These are phyloP conservation scores for Pammene aurita DNA, from an alignment of 2,888 invertebrate species.

Conservation along the genomic window DNA sequence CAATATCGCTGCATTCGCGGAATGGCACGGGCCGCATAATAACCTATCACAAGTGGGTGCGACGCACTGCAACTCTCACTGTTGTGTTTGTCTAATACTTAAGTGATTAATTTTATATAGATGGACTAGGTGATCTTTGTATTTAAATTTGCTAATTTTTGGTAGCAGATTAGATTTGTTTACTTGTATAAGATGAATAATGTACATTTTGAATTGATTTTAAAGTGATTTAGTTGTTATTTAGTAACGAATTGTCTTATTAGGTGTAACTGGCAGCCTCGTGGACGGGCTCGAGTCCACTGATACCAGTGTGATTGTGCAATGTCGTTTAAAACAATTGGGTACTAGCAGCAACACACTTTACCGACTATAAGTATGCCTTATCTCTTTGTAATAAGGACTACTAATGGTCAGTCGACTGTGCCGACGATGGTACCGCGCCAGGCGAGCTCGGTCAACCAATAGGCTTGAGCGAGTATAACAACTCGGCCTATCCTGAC, in stretches of 20 bases:
- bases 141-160: conserved; percentile 83
- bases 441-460: neutral
- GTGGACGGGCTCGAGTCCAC: conserved; percentile 67
- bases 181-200: conserved; percentile 78
- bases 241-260: conserved; percentile 81
- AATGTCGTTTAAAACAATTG: conserved; percentile 69
- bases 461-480: neutral
- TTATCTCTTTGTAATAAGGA: neutral
- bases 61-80: conserved; percentile 59
- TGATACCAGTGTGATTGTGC: conserved; percentile 80
- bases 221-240: conserved; percentile 84
- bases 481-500: neutral
- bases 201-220: conserved; percentile 83
- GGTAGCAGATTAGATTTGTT: conserved; percentile 83
- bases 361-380: neutral
- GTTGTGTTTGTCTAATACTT: conserved; percentile 80
- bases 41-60: conserved; percentile 74
- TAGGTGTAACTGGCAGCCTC: conserved; percentile 76
- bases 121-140: conserved; percentile 80
- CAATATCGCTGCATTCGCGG: conserved; percentile 78
- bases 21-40: conserved; percentile 79
- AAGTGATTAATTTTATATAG: conserved; percentile 81
- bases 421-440: conserved; percentile 15
- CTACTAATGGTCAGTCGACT: conserved; percentile 4
- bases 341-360: conserved; percentile 38